Percentiles rank a stretch among this genome's conserved stretches.
Evolutionary conservation across 2,113 vertebrate genomes (phyloP).

Genomic region (Sylvilagus bachmani): DNA sequence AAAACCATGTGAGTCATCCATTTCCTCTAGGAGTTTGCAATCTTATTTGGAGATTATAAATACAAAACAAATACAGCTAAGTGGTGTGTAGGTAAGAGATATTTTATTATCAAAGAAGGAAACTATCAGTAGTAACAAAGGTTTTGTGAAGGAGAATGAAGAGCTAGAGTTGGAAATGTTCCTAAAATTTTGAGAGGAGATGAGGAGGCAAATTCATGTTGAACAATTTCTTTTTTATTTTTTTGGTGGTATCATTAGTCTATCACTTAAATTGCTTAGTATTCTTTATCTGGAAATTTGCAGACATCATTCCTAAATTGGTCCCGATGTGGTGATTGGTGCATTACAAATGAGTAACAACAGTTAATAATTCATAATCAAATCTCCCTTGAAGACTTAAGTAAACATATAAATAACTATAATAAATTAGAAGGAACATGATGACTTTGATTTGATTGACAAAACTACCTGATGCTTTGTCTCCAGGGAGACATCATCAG

Average conservation of each 20-base stretch:
- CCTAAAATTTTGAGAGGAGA: conserved; percentile 18
- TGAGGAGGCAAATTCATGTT: conserved; percentile 1
- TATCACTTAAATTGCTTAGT: conserved; percentile 72
- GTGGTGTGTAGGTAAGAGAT: background rate
- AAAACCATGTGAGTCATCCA: background rate
- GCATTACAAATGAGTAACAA: conserved; percentile 81
- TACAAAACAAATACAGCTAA: background rate
- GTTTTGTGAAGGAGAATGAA: background rate
- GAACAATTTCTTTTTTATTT: conserved; percentile 35
- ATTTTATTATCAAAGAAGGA: conserved; percentile 26
- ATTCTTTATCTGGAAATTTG: conserved; percentile 79
- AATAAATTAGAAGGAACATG: conserved; percentile 82
- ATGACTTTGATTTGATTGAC: conserved; percentile 86
- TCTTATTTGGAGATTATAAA: background rate
- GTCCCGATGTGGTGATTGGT: conserved; percentile 79
- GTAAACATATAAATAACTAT: conserved; percentile 85
- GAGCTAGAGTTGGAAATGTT: background rate
- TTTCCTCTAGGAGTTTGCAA: background rate
- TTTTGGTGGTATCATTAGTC: conserved; percentile 59
- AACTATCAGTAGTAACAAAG: background rate
- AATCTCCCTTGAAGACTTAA: conserved; percentile 80
- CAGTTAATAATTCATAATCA: conserved; percentile 86
- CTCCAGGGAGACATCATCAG: conserved; percentile 81
- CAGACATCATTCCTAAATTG: conserved; percentile 82
- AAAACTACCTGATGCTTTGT: conserved; percentile 83